These are phyloP conservation scores for Pseudorectes ferrugineus DNA, from an alignment of 2,113 vertebrate genomes.

Conservation along the genomic window DNA sequence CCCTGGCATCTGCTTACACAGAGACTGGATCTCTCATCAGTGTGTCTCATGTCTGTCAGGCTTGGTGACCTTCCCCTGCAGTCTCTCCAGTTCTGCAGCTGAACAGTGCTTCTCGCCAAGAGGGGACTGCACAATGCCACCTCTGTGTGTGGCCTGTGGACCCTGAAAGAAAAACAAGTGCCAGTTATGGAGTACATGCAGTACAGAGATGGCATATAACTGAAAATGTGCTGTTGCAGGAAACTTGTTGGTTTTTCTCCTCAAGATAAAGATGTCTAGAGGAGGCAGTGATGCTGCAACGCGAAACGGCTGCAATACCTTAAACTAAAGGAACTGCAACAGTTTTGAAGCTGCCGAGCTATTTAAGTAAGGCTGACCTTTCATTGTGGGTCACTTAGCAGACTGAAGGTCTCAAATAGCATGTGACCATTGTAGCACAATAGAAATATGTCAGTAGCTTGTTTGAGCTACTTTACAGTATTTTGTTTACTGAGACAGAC, in stretches of 20 bases:
- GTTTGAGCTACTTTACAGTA: background rate
- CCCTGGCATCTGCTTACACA: background rate
- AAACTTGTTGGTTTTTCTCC: background rate
- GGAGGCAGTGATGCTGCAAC: background rate
- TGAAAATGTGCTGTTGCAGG: background rate
- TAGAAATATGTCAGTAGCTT: background rate
- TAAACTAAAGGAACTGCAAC: background rate
- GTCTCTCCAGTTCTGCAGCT: background rate
- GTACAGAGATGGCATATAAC: background rate
- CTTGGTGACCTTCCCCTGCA: background rate
- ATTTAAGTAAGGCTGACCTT: background rate
- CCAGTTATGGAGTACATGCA: background rate
- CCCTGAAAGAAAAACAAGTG: background rate
- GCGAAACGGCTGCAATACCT: background rate
- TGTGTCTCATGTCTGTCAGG: background rate
- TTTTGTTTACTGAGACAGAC: background rate
- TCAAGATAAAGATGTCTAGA: background rate
- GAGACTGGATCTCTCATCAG: background rate
- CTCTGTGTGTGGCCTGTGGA: background rate
- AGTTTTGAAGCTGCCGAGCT: background rate
- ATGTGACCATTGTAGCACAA: background rate
- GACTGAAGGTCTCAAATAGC: background rate
- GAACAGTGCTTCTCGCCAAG: background rate
- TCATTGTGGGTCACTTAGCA: background rate
- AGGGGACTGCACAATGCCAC: background rate